Conservation (phyloP, 2,888 invertebrate species). For the Oscheius myriophilus region DNA sequence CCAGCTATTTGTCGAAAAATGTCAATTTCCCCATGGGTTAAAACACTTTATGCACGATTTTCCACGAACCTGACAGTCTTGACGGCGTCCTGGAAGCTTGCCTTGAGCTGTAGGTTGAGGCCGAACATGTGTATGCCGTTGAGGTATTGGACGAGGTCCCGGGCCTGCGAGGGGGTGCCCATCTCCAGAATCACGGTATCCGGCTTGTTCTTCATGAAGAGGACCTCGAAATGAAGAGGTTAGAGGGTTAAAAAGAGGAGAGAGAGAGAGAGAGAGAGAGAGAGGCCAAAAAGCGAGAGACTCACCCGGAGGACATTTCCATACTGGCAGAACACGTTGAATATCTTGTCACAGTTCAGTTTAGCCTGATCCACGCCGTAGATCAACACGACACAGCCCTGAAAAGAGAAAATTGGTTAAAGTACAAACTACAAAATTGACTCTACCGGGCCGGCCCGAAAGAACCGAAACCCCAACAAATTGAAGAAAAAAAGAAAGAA, state of each 20-base stretch:
- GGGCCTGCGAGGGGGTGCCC: constrained; percentile 88
- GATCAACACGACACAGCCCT: constrained; percentile 71
- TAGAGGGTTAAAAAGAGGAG: too few relatives aligned
- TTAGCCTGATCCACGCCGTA: constrained; percentile 93
- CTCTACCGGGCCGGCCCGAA: neutral
- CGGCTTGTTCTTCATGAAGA: constrained; percentile 96
- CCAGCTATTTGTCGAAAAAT: too few relatives aligned
- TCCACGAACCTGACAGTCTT: constrained; percentile 31
- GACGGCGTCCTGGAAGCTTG: constrained; percentile 50
- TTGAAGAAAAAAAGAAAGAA: neutral
- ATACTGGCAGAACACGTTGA: constrained; percentile 97
- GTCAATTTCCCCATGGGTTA: too few relatives aligned
- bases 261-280: constrained; percentile 34
- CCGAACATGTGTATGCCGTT: constrained; percentile 89
- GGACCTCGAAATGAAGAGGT: constrained; percentile 78
- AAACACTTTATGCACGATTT: neutral
- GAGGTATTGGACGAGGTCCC: constrained; percentile 85
- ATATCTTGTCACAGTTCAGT: constrained; percentile 92
- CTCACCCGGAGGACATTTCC: constrained; percentile 95
- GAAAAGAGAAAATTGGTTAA: neutral
- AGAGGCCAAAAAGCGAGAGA: too few relatives aligned
- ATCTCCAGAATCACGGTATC: constrained; percentile 99
- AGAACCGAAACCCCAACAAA: too few relatives aligned
- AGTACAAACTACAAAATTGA: too few relatives aligned
- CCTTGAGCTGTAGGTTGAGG: constrained; percentile 44